These are phyloP conservation scores for Phyllopteryx taeniolatus DNA, from an alignment of 2,113 vertebrate species.

Conservation along the genomic window DNA sequence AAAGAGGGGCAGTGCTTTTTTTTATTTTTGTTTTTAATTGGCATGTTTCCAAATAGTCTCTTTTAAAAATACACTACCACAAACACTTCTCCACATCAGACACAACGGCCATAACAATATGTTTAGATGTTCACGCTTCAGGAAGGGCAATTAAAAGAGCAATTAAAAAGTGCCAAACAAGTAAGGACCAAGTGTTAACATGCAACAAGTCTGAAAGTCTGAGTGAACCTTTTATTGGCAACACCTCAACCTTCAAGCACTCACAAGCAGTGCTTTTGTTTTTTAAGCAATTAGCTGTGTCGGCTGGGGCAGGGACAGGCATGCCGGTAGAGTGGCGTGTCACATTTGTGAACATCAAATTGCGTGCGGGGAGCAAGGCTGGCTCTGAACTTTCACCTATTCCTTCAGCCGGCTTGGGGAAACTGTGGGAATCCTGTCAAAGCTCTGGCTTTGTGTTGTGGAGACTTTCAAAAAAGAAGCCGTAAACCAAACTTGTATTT, in stretches of 20 bases:
- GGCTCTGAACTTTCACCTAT: conserved; percentile 58
- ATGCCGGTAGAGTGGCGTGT: conserved; percentile 22
- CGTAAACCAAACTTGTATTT: neutral
- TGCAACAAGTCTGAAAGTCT: neutral
- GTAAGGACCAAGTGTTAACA: neutral
- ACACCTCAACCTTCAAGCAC: conserved; percentile 12
- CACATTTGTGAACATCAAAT: conserved; percentile 27
- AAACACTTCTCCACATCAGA: neutral
- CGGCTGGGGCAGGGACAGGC: conserved; percentile 17
- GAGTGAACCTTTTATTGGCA: conserved; percentile 19
- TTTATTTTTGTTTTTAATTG: neutral
- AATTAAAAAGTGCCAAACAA: neutral
- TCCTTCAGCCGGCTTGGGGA: conserved; percentile 38
- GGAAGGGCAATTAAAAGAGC: neutral
- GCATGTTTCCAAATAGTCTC: neutral
- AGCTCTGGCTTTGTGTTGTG: conserved; percentile 4
- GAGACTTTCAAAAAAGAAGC: neutral
- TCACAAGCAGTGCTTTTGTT: conserved; percentile 21
- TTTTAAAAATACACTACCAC: neutral
- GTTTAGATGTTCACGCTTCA: neutral
- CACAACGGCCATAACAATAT: neutral
- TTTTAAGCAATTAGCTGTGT: conserved; percentile 7
- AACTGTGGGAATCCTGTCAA: conserved; percentile 42
- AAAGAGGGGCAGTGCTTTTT: neutral
- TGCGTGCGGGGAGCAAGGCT: conserved; percentile 7